Evolutionary conservation across 1,140 invertebrate genomes (phyloP), one percentile per base, ranked within the genome.

Genomic region (Achatina immaculata): DNA sequence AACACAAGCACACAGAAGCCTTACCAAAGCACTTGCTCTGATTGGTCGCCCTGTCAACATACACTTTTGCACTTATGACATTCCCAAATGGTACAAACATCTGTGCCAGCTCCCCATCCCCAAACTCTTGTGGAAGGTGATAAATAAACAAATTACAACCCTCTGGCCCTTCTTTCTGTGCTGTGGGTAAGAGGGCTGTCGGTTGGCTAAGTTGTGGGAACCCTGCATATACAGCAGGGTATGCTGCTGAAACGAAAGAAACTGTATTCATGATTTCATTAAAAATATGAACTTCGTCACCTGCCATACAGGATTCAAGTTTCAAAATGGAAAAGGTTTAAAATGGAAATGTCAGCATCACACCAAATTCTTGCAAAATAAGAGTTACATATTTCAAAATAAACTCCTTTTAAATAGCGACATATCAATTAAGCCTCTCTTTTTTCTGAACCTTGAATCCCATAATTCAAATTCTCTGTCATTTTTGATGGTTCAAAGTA

Each of bases 91-190:
- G 97, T 87, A 98, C 94, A 93, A 99, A 99, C 97, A 99, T 99
- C 93, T 99, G 97, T 94, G 98, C 99, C 88, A 99, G 94, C 92
- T 99, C 98, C 72, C 95, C 94, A 91, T 99, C 98, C 40, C 98
- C 98, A 91, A 99, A 99, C 93, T 99, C 98, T 92, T 99, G 98
- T 78, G 98, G 98, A 92, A 99, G 95, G 93, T 99, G 98, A 93
- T 99, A 99, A 92, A 99, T 99, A 94, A 99, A 99, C 83, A 99
- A 94, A 93, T 99, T 99, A 94, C 98, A 99, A 90, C 98, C 98
- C 93, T 99, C 98, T 84, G 98, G 98, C 90, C 98, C 96, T 96
- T 98, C 96, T 94, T 96, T 96, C 93, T 97, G 96, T 90, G 95
- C 94, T 81, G 96, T 95, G 87, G 96, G 95, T 91, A 97, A 71